A percentile compares a stretch with the other conserved stretches of the same genome.
Conservation (phyloP, 2,113 vertebrate genomes). For the Psammodynastes pulverulentus region DNA sequence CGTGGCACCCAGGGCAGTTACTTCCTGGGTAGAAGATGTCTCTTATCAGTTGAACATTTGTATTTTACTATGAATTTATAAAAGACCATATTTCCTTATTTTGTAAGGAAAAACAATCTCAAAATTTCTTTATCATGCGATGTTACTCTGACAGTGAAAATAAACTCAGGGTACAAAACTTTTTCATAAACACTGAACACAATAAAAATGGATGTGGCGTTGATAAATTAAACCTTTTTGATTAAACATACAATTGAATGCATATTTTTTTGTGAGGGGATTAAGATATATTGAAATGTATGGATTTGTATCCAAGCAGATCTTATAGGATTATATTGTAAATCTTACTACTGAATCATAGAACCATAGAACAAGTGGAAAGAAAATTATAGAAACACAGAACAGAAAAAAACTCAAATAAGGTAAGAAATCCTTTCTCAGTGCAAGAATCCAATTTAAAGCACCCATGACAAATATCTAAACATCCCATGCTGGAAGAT, state of each 20-base stretch:
- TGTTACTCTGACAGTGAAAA: neutral
- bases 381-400: neutral
- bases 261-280: neutral
- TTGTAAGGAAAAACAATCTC: neutral
- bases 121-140: neutral
- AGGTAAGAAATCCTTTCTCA: neutral
- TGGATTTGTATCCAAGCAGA: neutral
- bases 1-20: neutral
- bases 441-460: neutral
- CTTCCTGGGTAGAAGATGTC: fast-evolving
- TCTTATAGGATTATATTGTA: neutral
- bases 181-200: neutral
- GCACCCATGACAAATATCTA: neutral
- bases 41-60: neutral
- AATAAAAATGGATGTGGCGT: neutral
- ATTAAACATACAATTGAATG: neutral
- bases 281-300: neutral
- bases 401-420: neutral
- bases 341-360: neutral
- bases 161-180: neutral
- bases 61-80: neutral
- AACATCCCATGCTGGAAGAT: neutral
- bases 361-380: neutral
- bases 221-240: neutral
- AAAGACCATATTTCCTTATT: neutral